Evolutionary conservation across 2,888 invertebrate genomes (phyloP).

Genomic region (Siphlonurus alternatus): DNA sequence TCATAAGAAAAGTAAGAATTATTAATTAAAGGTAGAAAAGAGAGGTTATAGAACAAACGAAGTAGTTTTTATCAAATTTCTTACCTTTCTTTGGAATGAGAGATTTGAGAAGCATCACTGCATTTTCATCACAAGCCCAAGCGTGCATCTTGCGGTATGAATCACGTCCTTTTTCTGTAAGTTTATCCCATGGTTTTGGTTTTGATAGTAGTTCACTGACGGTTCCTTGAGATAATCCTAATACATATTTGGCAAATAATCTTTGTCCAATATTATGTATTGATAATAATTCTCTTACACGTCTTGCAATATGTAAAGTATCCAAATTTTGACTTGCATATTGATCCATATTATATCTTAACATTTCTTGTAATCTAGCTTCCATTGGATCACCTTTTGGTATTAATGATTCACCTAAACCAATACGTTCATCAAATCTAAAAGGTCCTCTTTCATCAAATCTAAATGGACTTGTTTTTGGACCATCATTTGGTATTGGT

Average conservation of each 20-base stretch:
- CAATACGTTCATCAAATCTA: constrained; percentile 57
- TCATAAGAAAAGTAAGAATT: too few relatives aligned
- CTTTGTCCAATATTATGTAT: constrained; percentile 98
- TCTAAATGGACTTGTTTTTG: neutral
- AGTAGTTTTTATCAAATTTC: too few relatives aligned
- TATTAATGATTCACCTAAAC: constrained; percentile 75
- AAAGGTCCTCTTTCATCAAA: constrained; percentile 25
- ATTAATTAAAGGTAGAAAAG: too few relatives aligned
- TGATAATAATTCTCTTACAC: constrained; percentile 83
- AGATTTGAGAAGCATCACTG: constrained; percentile 91
- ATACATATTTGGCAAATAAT: constrained; percentile 94
- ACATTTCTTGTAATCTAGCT: constrained; percentile 80
- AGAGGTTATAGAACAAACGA: too few relatives aligned
- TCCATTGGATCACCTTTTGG: constrained; percentile 91
- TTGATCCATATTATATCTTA: constrained; percentile 90
- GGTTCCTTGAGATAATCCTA: constrained; percentile 93
- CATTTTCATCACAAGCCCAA: constrained; percentile 96
- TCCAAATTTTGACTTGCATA: constrained; percentile 87
- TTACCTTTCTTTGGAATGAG: constrained; percentile 97
- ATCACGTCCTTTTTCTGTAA: constrained; percentile 98
- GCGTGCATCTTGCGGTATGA: constrained; percentile 99
- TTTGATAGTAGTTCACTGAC: constrained; percentile 96
- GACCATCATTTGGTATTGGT: neutral
- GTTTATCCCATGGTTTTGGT: constrained; percentile 98
- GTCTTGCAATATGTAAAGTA: constrained; percentile 83